These are phyloP conservation scores for Cyclura pinguis DNA, from an alignment of 2,797 vertebrate genomes.

Conservation along the genomic window DNA sequence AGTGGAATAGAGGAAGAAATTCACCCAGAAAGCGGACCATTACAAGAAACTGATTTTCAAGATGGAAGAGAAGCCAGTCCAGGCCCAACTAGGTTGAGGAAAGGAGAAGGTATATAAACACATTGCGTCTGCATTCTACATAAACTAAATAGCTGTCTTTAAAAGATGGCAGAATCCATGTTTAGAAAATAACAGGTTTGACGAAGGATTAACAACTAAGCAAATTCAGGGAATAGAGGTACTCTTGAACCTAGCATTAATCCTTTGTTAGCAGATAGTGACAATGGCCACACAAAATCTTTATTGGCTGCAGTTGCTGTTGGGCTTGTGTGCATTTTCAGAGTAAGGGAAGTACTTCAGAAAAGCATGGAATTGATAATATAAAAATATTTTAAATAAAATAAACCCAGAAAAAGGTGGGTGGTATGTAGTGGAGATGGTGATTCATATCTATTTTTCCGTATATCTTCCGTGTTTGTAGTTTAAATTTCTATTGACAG, in stretches of 20 bases:
- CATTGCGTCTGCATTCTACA: slow-evolving; percentile 26
- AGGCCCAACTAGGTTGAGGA: slow-evolving; percentile 57
- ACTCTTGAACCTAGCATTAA: background rate
- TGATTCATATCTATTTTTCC: background rate
- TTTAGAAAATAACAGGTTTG: background rate
- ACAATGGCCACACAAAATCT: background rate
- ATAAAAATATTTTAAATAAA: background rate
- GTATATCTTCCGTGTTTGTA: too few relatives aligned
- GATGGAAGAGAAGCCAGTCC: slow-evolving; percentile 78
- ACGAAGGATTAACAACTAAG: background rate
- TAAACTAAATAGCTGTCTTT: background rate
- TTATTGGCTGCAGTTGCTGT: background rate
- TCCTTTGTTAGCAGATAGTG: background rate
- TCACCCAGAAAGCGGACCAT: slow-evolving; percentile 79
- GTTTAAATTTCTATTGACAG: too few relatives aligned
- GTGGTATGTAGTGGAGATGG: background rate
- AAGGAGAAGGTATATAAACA: slow-evolving; percentile 76
- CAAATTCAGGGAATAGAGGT: background rate
- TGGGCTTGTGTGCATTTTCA: background rate
- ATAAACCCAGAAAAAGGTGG: background rate
- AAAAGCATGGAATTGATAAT: too few relatives aligned
- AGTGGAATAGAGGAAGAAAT: slow-evolving; percentile 81
- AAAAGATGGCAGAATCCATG: background rate
- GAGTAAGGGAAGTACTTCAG: background rate
- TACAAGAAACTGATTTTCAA: slow-evolving; percentile 76